These are phyloP conservation scores for Eristalis tenax DNA, from an alignment of 2,888 invertebrate genomes.

Conservation along the genomic window DNA sequence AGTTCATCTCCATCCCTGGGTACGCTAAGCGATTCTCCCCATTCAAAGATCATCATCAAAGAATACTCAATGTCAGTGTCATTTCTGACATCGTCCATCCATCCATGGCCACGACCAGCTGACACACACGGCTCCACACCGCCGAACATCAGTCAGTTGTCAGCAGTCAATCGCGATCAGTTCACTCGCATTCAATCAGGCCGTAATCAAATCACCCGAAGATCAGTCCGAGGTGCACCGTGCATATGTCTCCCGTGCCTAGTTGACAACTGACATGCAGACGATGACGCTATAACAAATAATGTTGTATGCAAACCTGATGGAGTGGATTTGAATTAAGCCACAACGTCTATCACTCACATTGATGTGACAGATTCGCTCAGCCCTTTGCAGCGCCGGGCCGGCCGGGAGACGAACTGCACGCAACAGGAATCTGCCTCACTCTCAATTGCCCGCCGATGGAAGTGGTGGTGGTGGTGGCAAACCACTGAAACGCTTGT, in stretches of 20 bases:
- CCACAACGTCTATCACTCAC: slow-evolving; percentile 73
- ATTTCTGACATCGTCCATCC: slow-evolving; percentile 59
- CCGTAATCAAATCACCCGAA: slow-evolving; percentile 66
- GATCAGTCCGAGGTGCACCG: slow-evolving; percentile 68
- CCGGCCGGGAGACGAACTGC: slow-evolving; percentile 23
- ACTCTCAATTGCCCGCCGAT: slow-evolving; percentile 34
- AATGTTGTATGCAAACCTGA: slow-evolving; percentile 74
- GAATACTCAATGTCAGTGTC: slow-evolving; percentile 47
- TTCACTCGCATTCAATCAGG: slow-evolving; percentile 64
- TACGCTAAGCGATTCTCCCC: slow-evolving; percentile 31
- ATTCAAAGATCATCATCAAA: slow-evolving; percentile 48
- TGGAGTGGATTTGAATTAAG: slow-evolving; percentile 72
- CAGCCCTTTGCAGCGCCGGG: slow-evolving; percentile 14
- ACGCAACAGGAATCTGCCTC: slow-evolving; percentile 31
- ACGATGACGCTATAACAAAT: slow-evolving; percentile 70
- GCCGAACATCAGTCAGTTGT: slow-evolving; percentile 67
- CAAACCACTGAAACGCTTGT: slow-evolving; percentile 63
- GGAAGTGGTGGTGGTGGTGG: slow-evolving; percentile 38
- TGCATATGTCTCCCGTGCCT: slow-evolving; percentile 62
- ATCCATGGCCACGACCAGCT: slow-evolving; percentile 47
- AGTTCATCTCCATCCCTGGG: slow-evolving; percentile 15
- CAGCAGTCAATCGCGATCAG: slow-evolving; percentile 66
- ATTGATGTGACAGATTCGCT: slow-evolving; percentile 70
- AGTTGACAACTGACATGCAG: slow-evolving; percentile 71
- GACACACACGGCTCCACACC: slow-evolving; percentile 65